phyloP scores from a whole-genome alignment of 2,797 vertebrate species.

The Distichodus sexfasciatus region DNA sequence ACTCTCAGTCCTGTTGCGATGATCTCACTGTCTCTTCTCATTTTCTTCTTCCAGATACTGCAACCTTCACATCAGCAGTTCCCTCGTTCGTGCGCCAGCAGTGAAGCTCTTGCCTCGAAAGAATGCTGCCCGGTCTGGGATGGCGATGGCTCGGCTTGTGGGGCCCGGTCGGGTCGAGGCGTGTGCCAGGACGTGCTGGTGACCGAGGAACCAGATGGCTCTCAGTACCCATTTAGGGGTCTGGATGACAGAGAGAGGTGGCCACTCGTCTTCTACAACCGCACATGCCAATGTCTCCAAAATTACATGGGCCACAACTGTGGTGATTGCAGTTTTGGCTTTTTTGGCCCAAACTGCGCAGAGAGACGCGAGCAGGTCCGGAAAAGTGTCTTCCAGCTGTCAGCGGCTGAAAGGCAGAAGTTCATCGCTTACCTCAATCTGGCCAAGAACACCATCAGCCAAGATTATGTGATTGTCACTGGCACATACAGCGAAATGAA shows the following conservation, averaged over 20 bases:
- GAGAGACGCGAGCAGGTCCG: constrained; percentile 74
- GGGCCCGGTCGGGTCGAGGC: constrained; percentile 80
- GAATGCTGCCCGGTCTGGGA: constrained; percentile 88
- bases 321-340: constrained; percentile 85
- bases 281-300: constrained; percentile 81
- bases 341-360: constrained; percentile 75
- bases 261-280: constrained; percentile 90
- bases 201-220: constrained; percentile 74
- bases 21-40: constrained; percentile 53
- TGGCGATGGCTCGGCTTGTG: constrained; percentile 85
- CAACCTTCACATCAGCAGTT: constrained; percentile 72
- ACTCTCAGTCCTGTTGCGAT: constrained; percentile 58
- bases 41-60: constrained; percentile 58
- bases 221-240: constrained; percentile 86
- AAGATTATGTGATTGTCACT: constrained; percentile 82
- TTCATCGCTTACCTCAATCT: constrained; percentile 89
- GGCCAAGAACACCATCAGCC: constrained; percentile 81
- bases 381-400: constrained; percentile 84
- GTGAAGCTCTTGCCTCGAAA: constrained; percentile 70
- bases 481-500: constrained; percentile 85
- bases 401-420: constrained; percentile 73
- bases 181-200: constrained; percentile 77
- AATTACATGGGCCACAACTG: constrained; percentile 92
- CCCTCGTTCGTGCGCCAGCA: constrained; percentile 80
- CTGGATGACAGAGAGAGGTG: constrained; percentile 91